Base-by-base conservation (phyloP, 2,888 invertebrate species). In the Rhamphomyia laevipes region DNA sequence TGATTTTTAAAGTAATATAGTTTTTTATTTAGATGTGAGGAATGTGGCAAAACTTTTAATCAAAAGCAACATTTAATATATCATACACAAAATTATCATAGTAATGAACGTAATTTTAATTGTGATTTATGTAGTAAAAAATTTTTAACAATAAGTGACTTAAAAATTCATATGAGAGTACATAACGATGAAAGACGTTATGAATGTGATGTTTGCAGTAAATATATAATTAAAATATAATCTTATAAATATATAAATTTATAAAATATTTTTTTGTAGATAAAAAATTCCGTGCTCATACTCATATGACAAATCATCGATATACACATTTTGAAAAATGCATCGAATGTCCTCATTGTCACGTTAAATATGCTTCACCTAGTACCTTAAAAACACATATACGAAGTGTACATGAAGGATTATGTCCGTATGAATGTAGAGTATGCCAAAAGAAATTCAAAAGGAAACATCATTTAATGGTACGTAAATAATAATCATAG, bases 141-240 rank as follows among this genome's bases (percentile, higher is more conserved):
- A 5, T 64, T 61, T 18, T 40, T 61, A 6, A 52, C 58, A 23
- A 63, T 59, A 27, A 49, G 59, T 21, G 63, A 63, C 53, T 49
- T 64, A 10, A 57, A 55, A 30, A 55, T 59, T 27, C 64, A 64
- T 44, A 53, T 53, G 33, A 55, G 63, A 6, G 47, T 50, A 4
- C 64, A 64, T 45, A 61, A 57, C 1, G 60, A 59, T 46, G 56
- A 61, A 33, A 54, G 64, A 1, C 59, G 56, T 3, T 62, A 62
- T 43, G 55, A 56, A 17, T 64, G 64, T 48, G 60, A 64, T 50
- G 50, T 63, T 47, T 64, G 64, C 46, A 58, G 60, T 61, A 56
- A 51, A 50, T 33, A 16, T 18, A 16, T 16, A 16, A 17, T 40
- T 1, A 13, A 41, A 45, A 43, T 40, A 12, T 17, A 43, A 17